Evolutionary conservation across 2,888 invertebrate species (phyloP).

Genomic region (Conops quadrifasciatus): DNA sequence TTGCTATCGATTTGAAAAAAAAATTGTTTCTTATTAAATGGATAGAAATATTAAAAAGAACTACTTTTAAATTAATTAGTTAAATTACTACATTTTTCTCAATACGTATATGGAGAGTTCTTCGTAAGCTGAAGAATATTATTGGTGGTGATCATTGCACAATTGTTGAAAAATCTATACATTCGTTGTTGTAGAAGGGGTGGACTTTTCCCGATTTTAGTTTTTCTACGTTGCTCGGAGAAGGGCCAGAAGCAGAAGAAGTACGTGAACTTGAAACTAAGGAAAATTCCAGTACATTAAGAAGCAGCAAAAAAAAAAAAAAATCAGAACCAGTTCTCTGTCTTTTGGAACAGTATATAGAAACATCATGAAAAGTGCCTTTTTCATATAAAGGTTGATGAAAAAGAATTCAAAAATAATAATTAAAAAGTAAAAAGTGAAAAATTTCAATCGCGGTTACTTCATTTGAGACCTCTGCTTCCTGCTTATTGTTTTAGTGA

Average conservation of each 20-base stretch:
- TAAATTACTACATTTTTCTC: too few relatives aligned
- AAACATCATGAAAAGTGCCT: not conserved
- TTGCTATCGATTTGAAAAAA: too few relatives aligned
- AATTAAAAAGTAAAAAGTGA: not conserved
- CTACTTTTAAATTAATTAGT: too few relatives aligned
- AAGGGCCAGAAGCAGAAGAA: constrained; percentile 3
- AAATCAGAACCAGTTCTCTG: not conserved
- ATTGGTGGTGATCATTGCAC: too few relatives aligned
- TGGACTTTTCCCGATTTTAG: constrained; percentile 2
- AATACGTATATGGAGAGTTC: too few relatives aligned
- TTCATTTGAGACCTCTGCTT: too few relatives aligned
- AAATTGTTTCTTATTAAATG: too few relatives aligned
- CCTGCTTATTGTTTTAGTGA: too few relatives aligned
- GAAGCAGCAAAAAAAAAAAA: not conserved
- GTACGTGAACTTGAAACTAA: constrained; percentile 25
- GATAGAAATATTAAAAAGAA: too few relatives aligned
- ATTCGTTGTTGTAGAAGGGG: not conserved
- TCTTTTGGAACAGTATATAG: not conserved
- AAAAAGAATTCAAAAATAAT: not conserved
- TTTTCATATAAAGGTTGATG: too few relatives aligned
- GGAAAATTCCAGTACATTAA: constrained; percentile 14
- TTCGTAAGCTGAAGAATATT: too few relatives aligned
- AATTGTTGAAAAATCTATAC: constrained; percentile 32
- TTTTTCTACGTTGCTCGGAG: not conserved
- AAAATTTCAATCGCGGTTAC: not conserved